Base-by-base conservation (phyloP, 2,888 invertebrate species). In the Lampropteryx suffumata region DNA sequence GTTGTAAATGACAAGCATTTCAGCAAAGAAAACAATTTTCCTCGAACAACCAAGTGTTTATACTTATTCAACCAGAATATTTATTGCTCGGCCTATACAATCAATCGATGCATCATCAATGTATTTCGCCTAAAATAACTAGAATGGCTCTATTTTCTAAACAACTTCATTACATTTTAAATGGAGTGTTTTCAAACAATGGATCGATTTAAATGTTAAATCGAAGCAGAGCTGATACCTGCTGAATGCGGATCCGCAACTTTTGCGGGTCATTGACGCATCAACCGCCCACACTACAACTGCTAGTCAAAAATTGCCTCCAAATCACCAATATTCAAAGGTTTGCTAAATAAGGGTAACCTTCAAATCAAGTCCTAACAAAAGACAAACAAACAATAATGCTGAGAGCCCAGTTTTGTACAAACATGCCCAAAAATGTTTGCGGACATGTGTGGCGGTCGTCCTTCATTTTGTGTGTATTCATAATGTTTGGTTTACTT, bases 241-340 rank as follows among this genome's bases (percentile, higher is more conserved):
- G 79, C 76, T 84, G 84, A 88, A 88, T 88, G 89, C 79, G 88
- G 88, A 86, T 85, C 82, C 82, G 75, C 89, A 77, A 83, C 81
- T 87, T 88, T 86, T 70, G 80, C 87, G 80, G 89, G 89, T 90
- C 89, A 84, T 89, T 89, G 89, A 89, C 89, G 86, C 79, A 84
- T 79, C 80, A 69, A 72, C 79, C 88, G 82, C 88, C 88, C 79
- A 89, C 88, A 76, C 78, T 69, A 68, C 76, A 61, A 69, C 73
- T 73, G 69, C 71, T 76, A 78, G 70, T 79, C 74, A 78, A 83
- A 85, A 76, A 70, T 39, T 43, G 41, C 56, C 56, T 55, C 59
- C 42, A 10, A 55, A 59, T 27, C 36, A 47, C 27, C 40, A 36
- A 60, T 43, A 45, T 40, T 36, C 42, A 30, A 59, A 50, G 50